A percentile compares a stretch with the other conserved stretches of the same genome.
phyloP scores from a whole-genome alignment of 1,140 invertebrate genomes.

The Araneus ventricosus region DNA sequence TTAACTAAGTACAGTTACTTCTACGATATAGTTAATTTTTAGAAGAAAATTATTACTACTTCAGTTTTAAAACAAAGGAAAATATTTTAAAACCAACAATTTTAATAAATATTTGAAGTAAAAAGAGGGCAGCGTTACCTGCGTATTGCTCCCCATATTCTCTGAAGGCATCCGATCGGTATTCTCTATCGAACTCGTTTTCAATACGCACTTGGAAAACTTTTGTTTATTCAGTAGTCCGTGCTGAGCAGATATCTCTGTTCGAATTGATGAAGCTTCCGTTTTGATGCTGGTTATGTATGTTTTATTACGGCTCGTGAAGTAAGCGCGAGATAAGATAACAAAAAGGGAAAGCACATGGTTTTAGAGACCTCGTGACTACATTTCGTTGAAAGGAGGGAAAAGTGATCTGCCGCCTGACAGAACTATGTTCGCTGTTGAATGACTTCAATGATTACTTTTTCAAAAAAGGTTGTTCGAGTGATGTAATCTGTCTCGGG shows the following conservation, averaged over 20 bases:
- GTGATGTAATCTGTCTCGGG: background rate
- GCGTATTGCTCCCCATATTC: conserved; percentile 16
- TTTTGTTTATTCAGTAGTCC: background rate
- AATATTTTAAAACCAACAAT: background rate
- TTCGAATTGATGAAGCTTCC: background rate
- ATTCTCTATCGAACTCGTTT: background rate
- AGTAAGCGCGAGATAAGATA: conserved; percentile 43
- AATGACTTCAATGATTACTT: background rate
- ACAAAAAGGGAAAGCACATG: conserved; percentile 43
- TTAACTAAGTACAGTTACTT: too few relatives aligned
- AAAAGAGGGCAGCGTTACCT: background rate
- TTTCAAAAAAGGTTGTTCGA: background rate
- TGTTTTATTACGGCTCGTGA: conserved; percentile 30
- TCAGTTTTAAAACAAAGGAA: too few relatives aligned
- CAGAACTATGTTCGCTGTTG: background rate
- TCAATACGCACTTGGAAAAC: background rate
- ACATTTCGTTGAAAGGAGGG: background rate
- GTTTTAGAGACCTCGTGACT: conserved; percentile 41
- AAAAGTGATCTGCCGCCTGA: background rate
- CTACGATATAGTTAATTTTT: too few relatives aligned
- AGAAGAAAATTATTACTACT: too few relatives aligned
- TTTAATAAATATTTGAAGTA: background rate
- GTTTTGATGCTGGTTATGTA: background rate
- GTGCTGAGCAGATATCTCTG: background rate
- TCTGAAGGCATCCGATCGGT: background rate